phyloP scores from a whole-genome alignment of 2,113 vertebrate species.

The Eolophus roseicapilla region DNA sequence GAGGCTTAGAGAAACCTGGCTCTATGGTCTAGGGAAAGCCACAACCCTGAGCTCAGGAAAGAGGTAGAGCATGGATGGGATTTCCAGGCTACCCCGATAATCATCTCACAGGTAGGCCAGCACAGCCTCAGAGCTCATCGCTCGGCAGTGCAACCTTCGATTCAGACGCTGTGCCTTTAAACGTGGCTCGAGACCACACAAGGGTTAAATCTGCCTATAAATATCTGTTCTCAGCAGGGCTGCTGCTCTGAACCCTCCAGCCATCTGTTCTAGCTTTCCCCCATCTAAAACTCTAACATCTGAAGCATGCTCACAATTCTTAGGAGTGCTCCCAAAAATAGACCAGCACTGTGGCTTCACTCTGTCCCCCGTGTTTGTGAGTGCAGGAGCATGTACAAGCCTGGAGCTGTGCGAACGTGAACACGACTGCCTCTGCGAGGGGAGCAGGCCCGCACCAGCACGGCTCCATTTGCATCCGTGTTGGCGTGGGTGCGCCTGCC shows the following conservation, averaged over 20 bases:
- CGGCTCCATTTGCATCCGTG: not conserved
- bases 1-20: not conserved
- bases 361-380: not conserved
- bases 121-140: not conserved
- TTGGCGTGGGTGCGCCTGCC: not conserved
- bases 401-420: not conserved
- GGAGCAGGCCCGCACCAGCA: not conserved
- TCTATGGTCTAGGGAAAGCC: not conserved
- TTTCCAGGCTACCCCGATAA: not conserved
- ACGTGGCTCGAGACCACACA: conserved; percentile 38
- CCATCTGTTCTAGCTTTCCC: conserved; percentile 79
- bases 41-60: accelerated
- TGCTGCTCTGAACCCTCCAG: conserved; percentile 74
- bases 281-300: conserved; percentile 74
- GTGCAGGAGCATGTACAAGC: not conserved
- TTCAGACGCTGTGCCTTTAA: conserved; percentile 2
- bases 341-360: not conserved
- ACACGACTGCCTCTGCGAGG: not conserved
- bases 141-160: accelerated
- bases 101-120: not conserved
- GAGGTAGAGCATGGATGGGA: not conserved
- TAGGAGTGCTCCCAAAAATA: conserved; percentile 78
- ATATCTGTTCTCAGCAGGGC: conserved; percentile 78
- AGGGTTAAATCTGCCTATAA: conserved; percentile 78
- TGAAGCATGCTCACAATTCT: conserved; percentile 74